Conservation (phyloP, 1,140 invertebrate genomes). For the Aphaenogaster floridana region DNA sequence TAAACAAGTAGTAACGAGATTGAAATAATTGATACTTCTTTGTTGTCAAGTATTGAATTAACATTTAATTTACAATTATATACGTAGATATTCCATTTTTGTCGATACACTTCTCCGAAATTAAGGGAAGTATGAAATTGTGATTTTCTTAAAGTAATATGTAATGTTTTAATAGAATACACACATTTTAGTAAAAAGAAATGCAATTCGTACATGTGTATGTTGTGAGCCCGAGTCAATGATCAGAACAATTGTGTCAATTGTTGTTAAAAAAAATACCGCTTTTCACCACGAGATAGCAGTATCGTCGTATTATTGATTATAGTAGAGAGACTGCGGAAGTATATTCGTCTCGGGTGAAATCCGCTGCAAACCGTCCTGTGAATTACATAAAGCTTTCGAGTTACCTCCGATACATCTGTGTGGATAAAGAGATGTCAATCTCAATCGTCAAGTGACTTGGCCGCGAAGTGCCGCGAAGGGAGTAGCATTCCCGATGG, state of each 20-base stretch:
- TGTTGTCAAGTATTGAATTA: background rate
- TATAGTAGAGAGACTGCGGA: conserved; percentile 32
- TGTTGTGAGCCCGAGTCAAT: background rate
- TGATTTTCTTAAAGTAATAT: background rate
- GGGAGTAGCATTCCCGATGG: background rate
- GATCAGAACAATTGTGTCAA: background rate
- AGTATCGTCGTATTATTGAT: conserved; percentile 77
- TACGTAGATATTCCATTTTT: background rate
- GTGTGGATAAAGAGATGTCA: background rate
- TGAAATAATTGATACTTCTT: background rate
- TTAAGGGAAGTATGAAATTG: background rate
- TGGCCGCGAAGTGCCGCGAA: background rate
- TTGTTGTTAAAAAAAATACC: conserved; percentile 39
- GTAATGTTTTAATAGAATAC: background rate
- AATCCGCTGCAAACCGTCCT: background rate
- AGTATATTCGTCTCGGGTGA: background rate
- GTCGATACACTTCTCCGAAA: background rate
- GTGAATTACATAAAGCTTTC: conserved; percentile 17
- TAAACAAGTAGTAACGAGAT: background rate
- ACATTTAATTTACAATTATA: background rate
- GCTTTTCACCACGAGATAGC: conserved; percentile 71
- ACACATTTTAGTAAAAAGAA: background rate
- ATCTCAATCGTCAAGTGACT: conserved; percentile 5
- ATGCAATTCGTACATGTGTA: background rate
- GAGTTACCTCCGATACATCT: background rate